Percentiles rank a stretch among this genome's conserved stretches.
Conservation (phyloP, 2,888 invertebrate species). For the Rhimphoctona megacephalus region DNA sequence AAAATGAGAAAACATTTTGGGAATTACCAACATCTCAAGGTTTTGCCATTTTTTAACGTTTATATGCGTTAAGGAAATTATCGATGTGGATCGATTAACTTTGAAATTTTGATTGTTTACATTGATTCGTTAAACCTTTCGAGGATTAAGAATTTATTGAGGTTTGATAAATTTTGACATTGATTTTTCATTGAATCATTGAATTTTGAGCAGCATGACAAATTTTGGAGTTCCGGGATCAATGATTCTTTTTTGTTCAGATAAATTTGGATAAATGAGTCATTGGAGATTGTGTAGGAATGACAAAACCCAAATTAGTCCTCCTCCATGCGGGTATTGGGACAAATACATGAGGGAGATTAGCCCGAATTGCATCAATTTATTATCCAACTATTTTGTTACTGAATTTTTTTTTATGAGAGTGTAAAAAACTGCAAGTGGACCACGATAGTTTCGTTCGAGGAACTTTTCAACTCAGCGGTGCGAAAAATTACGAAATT, state of each 20-base stretch:
- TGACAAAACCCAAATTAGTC: conserved; percentile 37
- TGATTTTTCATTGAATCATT: neutral
- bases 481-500: conserved; percentile 61
- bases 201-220: neutral
- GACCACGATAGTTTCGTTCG: conserved; percentile 33
- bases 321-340: conserved; percentile 5
- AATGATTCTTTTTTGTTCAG: neutral
- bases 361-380: neutral
- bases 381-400: neutral
- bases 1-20: neutral
- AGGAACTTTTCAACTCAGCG: conserved; percentile 16
- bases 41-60: neutral
- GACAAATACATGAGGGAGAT: neutral
- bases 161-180: too few species aligned
- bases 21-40: neutral
- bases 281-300: conserved; percentile 8
- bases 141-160: neutral
- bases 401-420: conserved; percentile 1
- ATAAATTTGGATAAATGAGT: conserved; percentile 29
- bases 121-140: neutral
- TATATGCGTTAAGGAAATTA: neutral
- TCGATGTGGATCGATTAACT: neutral
- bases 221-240: neutral
- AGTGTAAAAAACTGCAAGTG: conserved; percentile 49
- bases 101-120: neutral